A percentile compares a stretch with the other conserved stretches of the same genome.
Evolutionary conservation across 2,888 invertebrate species (phyloP).

Genomic region (Stictocephala bisonia): DNA sequence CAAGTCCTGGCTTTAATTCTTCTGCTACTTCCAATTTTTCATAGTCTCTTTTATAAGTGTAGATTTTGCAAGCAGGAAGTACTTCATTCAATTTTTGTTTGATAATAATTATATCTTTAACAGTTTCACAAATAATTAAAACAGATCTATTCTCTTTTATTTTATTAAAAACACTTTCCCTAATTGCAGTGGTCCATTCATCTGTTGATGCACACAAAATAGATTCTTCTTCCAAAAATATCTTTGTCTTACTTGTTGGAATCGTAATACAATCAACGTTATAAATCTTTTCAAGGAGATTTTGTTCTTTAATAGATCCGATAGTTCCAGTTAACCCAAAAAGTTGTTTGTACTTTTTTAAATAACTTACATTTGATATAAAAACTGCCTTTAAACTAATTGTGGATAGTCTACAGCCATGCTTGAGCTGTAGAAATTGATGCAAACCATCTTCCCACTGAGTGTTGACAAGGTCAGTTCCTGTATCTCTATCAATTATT

Average conservation of each 20-base stretch:
- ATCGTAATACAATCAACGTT: conserved; percentile 61
- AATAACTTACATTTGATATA: conserved; percentile 63
- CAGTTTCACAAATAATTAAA: conserved; percentile 60
- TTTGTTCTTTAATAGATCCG: conserved; percentile 61
- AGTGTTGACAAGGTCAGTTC: conserved; percentile 61
- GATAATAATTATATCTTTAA: conserved; percentile 55
- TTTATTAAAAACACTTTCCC: conserved; percentile 27
- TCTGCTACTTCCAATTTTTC: too few relatives aligned
- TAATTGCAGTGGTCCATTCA: conserved; percentile 1
- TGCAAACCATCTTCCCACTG: conserved; percentile 64
- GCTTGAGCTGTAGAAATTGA: conserved; percentile 64
- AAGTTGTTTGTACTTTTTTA: conserved; percentile 59
- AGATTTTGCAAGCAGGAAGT: too few relatives aligned
- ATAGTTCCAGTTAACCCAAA: conserved; percentile 64
- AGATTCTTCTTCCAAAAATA: conserved; percentile 56
- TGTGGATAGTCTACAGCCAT: conserved; percentile 61
- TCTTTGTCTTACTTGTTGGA: conserved; percentile 61
- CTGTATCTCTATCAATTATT: conserved; percentile 63
- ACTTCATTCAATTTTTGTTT: too few relatives aligned
- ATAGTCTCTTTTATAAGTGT: conserved; percentile 53
- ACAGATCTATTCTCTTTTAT: conserved; percentile 57
- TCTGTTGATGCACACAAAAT: conserved; percentile 31
- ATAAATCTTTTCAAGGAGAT: conserved; percentile 60
- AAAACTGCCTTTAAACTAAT: conserved; percentile 63
- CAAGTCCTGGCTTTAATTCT: conserved; percentile 49